Percentiles rank a stretch among this genome's conserved stretches.
phyloP scores from a whole-genome alignment of 2,888 invertebrate species.

The Cataglyphis altisquamis region DNA sequence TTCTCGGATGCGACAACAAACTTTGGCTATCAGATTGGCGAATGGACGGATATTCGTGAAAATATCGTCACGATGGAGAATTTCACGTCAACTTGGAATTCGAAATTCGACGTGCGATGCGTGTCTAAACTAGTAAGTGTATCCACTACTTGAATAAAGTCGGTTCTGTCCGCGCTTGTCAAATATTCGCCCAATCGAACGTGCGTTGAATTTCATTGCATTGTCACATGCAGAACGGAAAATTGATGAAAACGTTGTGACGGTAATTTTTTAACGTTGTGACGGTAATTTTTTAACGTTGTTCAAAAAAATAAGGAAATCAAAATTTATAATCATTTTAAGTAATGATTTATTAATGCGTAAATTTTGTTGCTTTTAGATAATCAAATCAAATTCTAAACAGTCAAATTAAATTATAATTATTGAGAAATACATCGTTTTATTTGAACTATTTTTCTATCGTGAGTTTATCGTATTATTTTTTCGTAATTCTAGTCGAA shows the following conservation, averaged over 20 bases:
- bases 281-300: background rate
- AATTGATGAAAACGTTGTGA: background rate
- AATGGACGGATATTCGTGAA: slow-evolving; percentile 42
- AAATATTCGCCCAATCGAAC: slow-evolving; percentile 14
- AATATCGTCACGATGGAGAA: slow-evolving; percentile 29
- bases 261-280: background rate
- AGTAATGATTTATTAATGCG: background rate
- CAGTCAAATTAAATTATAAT: background rate
- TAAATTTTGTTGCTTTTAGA: background rate
- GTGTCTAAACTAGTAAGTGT: slow-evolving; percentile 43
- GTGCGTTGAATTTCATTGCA: slow-evolving; percentile 15
- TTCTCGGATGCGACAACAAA: slow-evolving; percentile 49
- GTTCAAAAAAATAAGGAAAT: background rate
- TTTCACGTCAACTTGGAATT: slow-evolving; percentile 37
- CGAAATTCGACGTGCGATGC: slow-evolving; percentile 36
- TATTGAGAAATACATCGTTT: background rate
- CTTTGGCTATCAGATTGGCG: slow-evolving; percentile 48
- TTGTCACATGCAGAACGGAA: slow-evolving; percentile 21
- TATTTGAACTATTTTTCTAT: background rate
- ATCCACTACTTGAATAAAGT: slow-evolving; percentile 29
- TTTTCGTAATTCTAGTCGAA: background rate
- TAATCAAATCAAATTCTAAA: background rate
- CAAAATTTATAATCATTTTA: background rate
- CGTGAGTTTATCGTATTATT: background rate
- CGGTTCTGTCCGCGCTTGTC: slow-evolving; percentile 10